Base-by-base conservation (phyloP, 2,113 vertebrate genomes). In the Eubucco bourcierii region DNA sequence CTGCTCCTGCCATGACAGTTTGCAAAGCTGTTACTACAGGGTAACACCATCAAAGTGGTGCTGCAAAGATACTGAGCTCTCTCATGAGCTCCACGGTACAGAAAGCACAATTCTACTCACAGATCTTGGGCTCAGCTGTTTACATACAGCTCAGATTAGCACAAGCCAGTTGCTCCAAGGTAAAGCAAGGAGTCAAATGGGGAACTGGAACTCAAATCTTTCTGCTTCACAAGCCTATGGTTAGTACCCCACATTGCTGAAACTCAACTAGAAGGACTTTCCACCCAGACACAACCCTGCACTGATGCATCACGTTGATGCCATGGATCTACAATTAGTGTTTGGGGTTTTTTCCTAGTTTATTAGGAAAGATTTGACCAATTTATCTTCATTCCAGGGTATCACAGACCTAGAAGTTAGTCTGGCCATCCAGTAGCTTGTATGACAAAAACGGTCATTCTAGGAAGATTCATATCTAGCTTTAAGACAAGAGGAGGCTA, bases 11-110 rank as follows among this genome's bases (percentile, higher is more conserved):
- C 60, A 34, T 7, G 31, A 85, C 56, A 88, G 80, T 63, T 78
- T 77, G 68, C 52, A 63, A 50, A 88, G 70, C 80, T 92, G 88
- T 84, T 95, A 73, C 90, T 83, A 90, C 27, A 85, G 33, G 15
- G 31, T 81, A 88, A 90, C 70, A 92, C 61, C 65, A 50, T 25
- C 7, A 20, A 65, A 67, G 12, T 2, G 6, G 16, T 46, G 56
- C 58, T 73, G 80, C 65, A 80, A 70, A 87, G 46, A 16, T 15
- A 66, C 6, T 1, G 34, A 85, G 72, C 18, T 91, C 73, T 52
- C 47, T 63, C n/a, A 63, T 1, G 12, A 83, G 65, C 46, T 88
- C 60, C 37, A 66, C 21, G 65, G 63, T 3, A n/a, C 28, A 73
- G 63, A 79, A 79, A 76, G n/a, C 27, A 70, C 47, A 70, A 65